phyloP scores from a whole-genome alignment of 2,888 invertebrate species.

The Iselma pallidipennis region DNA sequence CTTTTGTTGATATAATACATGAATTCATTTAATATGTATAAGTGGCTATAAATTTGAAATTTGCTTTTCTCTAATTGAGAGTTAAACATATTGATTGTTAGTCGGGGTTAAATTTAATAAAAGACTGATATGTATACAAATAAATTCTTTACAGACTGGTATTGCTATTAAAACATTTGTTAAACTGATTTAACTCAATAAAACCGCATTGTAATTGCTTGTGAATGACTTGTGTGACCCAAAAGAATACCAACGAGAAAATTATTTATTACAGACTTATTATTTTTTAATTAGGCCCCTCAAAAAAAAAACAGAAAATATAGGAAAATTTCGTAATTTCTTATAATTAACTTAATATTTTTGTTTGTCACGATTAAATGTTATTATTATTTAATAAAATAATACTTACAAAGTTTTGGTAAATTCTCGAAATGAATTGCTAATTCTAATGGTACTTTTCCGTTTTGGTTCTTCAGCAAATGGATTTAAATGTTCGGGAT shows the following conservation, averaged over 20 bases:
- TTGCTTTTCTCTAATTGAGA: no score
- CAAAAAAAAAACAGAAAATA: neutral
- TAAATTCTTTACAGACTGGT: neutral
- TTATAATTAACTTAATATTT: conserved; percentile 6
- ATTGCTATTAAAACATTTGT: conserved; percentile 6
- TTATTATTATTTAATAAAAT: neutral
- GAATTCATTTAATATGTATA: no score
- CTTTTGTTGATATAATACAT: no score
- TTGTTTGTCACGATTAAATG: neutral
- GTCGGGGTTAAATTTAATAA: neutral
- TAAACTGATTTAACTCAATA: conserved; percentile 6
- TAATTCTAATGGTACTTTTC: conserved; percentile 6
- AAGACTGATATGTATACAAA: neutral
- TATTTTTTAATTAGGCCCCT: neutral
- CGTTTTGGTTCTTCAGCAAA: conserved; percentile 64
- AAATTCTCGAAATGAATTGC: conserved; percentile 14
- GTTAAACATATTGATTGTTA: no score
- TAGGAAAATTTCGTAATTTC: neutral
- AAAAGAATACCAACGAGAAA: neutral
- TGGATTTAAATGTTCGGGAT: conserved; percentile 77
- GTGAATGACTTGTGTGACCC: neutral
- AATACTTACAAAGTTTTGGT: conserved; percentile 23
- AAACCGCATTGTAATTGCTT: conserved; percentile 3
- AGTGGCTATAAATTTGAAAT: no score
- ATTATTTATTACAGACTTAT: neutral